Evolutionary conservation across 2,113 vertebrate species (phyloP), one percentile per base, ranked within the genome.

Genomic region (Urocolius indicus): DNA sequence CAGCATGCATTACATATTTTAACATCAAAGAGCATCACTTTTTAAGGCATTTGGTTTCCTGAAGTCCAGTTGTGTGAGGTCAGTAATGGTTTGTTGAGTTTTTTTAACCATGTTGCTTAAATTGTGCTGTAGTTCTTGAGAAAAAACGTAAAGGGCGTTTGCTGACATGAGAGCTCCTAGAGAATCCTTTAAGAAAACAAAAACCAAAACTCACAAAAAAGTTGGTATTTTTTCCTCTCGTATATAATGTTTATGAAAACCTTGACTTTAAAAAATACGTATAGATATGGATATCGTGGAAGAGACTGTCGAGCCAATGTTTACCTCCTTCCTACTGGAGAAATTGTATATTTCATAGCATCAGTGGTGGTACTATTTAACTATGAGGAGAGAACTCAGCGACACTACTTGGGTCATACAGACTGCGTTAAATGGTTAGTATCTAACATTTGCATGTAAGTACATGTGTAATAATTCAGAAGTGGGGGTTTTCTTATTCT

Each of bases 341-440:
- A 99, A 97, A 99, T 99, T 3, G 99, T 99, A 7, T 99, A 99
- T 97, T 99, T 99, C 94, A 98, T 99, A 26, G 99, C 99, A 23
- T 99, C 99, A 0, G 98, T 99, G 29, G 99, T 99, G 27, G 99
- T 99, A 85, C 98, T 99, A 1, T 99, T 99, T 97, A 99, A 99
- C 97, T 99, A 99, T 24, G 99, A 99, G 66, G 99, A 99, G 73
- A 98, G 98, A 87, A 99, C 99, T 58, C 99, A 99, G 75, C 98
- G 99, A 55, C 99, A 99, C 96, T 99, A 99, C 97, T 97, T 99
- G 80, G 99, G 99, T 90, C 99, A 99, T 95, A 99, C 99, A 5
- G 99, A 99, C 97, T 99, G 99, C 4, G 99, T 99, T 89, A 99
- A 99, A 98, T 99, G 99, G 99, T 99, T 96, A 98, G 98, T 98